Conservation (phyloP, 2,113 vertebrate genomes). For the Mobula hypostoma region DNA sequence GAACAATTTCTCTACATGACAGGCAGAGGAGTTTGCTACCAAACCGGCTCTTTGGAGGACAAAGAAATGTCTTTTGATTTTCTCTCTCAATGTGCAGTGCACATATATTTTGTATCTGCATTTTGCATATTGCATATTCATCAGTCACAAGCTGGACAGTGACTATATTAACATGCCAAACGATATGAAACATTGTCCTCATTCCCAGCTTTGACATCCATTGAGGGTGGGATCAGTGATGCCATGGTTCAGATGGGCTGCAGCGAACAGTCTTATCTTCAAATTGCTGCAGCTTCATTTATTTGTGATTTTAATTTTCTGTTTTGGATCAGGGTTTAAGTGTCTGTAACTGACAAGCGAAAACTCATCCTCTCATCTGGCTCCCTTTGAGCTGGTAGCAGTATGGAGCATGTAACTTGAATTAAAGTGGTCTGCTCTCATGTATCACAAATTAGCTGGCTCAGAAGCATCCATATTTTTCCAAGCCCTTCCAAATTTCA, state of each 20-base stretch:
- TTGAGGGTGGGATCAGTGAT: no score
- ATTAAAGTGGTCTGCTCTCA: not conserved
- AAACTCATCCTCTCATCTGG: not conserved
- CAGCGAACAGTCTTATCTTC: not conserved
- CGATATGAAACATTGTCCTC: not conserved
- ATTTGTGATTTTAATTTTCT: not conserved
- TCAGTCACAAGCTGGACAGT: not conserved
- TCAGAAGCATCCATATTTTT: not conserved
- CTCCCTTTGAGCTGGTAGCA: not conserved
- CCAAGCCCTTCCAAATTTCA: not conserved
- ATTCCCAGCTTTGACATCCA: not conserved
- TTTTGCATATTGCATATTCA: no score
- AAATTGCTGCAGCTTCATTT: not conserved
- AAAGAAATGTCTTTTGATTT: no score
- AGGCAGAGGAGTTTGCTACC: not conserved
- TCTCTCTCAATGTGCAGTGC: no score
- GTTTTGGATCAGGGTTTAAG: not conserved
- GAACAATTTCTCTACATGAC: not conserved
- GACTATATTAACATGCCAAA: not conserved
- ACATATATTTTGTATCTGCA: no score
- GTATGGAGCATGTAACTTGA: not conserved
- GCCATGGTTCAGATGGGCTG: no score
- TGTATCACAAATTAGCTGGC: not conserved
- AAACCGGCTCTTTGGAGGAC: not conserved
- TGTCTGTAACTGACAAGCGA: not conserved